A percentile compares a stretch with the other conserved stretches of the same genome.
phyloP scores from a whole-genome alignment of 2,113 vertebrate genomes.

The Thunnus thynnus region DNA sequence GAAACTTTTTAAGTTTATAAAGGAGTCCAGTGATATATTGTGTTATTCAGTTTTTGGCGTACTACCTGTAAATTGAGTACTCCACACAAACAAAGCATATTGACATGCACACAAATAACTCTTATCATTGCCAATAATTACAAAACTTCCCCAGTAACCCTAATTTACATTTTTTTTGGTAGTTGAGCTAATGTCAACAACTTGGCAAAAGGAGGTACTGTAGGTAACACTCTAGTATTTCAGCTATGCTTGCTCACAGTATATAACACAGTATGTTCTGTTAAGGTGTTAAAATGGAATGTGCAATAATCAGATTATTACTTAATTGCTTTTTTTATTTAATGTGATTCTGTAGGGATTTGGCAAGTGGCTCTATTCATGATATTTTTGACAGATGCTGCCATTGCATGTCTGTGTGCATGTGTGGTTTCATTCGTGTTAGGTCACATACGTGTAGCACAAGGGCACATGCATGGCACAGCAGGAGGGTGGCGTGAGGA shows the following conservation, averaged over 20 bases:
- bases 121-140: not conserved
- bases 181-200: too few relatives aligned
- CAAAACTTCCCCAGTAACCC: too few relatives aligned
- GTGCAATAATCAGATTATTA: not conserved
- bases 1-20: not conserved
- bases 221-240: too few relatives aligned
- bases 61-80: not conserved
- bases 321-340: not conserved
- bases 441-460: conserved; percentile 19
- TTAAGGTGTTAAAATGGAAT: not conserved
- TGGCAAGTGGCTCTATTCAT: not conserved
- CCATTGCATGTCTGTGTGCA: conserved; percentile 10
- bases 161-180: too few relatives aligned
- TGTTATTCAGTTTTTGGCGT: conserved; percentile 10
- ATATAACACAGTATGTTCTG: too few relatives aligned
- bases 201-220: too few relatives aligned
- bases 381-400: conserved; percentile 33
- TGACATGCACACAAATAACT: not conserved
- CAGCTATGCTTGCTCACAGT: too few relatives aligned
- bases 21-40: not conserved
- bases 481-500: conserved; percentile 44
- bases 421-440: conserved; percentile 36
- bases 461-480: conserved; percentile 56
- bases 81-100: not conserved
- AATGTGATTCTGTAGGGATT: not conserved